These are phyloP conservation scores for Arothron firmamentum DNA, from an alignment of 2,113 vertebrate genomes.

Conservation along the genomic window DNA sequence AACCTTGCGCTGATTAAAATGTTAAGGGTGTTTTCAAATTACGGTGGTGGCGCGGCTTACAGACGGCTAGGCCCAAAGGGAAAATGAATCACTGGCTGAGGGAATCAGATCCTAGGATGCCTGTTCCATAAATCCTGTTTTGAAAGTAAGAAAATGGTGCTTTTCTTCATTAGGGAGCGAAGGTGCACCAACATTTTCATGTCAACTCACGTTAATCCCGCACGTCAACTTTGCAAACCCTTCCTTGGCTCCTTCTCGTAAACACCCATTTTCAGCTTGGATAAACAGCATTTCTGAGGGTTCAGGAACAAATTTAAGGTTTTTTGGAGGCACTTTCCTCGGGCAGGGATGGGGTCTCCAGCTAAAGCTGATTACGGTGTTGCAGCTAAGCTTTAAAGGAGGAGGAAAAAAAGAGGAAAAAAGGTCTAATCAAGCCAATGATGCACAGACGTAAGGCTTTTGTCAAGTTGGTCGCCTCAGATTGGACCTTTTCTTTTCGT, in stretches of 20 bases:
- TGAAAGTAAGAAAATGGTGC: background rate
- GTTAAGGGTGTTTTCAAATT: conserved; percentile 9
- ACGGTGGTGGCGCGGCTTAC: background rate
- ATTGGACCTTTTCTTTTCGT: too few relatives aligned
- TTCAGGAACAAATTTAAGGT: conserved; percentile 40
- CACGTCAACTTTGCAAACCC: conserved; percentile 25
- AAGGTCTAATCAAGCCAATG: too few relatives aligned
- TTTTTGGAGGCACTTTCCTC: conserved; percentile 36
- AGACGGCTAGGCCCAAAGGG: background rate
- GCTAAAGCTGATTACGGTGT: conserved; percentile 55
- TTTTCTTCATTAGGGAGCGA: background rate
- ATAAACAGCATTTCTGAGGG: conserved; percentile 30
- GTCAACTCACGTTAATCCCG: conserved; percentile 33
- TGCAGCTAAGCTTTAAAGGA: conserved; percentile 20
- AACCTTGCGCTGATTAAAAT: background rate
- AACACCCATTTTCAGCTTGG: conserved; percentile 43
- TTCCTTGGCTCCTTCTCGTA: conserved; percentile 30
- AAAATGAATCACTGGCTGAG: background rate
- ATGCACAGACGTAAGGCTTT: too few relatives aligned
- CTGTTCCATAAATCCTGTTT: background rate
- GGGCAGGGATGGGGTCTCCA: conserved; percentile 50
- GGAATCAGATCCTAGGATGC: background rate
- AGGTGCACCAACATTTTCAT: too few relatives aligned
- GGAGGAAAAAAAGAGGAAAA: too few relatives aligned
- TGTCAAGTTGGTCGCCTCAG: too few relatives aligned